phyloP scores from a whole-genome alignment of 2,113 vertebrate genomes.

The Rhagologus leucostigma region DNA sequence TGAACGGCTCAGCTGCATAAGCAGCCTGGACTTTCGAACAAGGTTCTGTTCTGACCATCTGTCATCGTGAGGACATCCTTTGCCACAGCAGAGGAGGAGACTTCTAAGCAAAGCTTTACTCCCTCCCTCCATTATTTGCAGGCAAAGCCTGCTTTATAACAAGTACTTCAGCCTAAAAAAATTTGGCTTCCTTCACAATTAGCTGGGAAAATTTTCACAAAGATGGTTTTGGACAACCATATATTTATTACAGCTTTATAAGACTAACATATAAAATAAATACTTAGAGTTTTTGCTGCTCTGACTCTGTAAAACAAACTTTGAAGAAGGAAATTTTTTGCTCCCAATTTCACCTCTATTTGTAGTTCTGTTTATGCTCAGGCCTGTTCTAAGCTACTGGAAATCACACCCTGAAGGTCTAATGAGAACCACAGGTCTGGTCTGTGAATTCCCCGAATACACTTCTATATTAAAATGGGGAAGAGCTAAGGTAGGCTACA shows the following conservation, averaged over 20 bases:
- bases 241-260: not conserved
- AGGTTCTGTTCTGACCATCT: not conserved
- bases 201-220: not conserved
- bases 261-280: not conserved
- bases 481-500: not conserved
- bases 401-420: not conserved
- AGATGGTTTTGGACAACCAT: not conserved
- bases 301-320: not conserved
- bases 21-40: not conserved
- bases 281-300: not conserved
- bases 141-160: not conserved
- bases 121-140: not conserved
- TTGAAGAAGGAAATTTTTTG: not conserved
- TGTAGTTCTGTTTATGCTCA: not conserved
- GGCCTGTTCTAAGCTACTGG: not conserved
- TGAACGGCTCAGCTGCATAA: not conserved
- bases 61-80: rapidly evolving
- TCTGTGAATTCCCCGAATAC: not conserved
- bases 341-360: not conserved
- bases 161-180: not conserved
- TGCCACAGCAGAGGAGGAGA: not conserved
- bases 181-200: not conserved
- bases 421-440: not conserved
- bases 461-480: not conserved
- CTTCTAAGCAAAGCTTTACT: too few species aligned